Evolutionary conservation across 2,888 invertebrate species (phyloP), one percentile per base, ranked within the genome.

Genomic region (Colletes collaris): DNA sequence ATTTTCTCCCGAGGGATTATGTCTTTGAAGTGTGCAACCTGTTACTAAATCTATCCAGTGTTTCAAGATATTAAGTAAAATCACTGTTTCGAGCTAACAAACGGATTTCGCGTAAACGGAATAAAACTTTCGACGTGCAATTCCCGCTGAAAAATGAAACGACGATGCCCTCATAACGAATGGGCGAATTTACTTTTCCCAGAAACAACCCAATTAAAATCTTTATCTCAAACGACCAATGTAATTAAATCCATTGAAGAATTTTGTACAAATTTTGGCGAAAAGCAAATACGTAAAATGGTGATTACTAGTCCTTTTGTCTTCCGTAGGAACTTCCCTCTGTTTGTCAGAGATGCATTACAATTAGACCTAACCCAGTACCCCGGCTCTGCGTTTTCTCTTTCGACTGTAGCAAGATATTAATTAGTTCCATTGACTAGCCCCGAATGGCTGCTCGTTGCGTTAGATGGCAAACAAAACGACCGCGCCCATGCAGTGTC

Each of bases 1-100:
- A 64, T 59, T 82, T 72, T 83, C 79, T 71, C 76, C 63, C 56
- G 59, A 27, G 59, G 72, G 74, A 79, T 84, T 81, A 81, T 73
- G 81, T 77, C 80, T 83, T 76, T 46, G 44, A 72, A 81, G 79
- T 82, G 65, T 50, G 59, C 72, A 37, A 53, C 60, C 62, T 60
- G 53, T 56, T 58, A 73, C 63, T 58, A 69, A 58, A 53, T 60
- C 56, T 67, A 62, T 70, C 56, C 77, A 77, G 71, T 80, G 77
- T 84, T 76, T 73, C 66, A 59, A 60, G 59, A 72, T 70, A 76
- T 81, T 81, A 75, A 78, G 72, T 37, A 63, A 84, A 71, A 69
- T 81, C 73, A 56, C 70, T 40, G 55, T 62, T 60, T 64, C 67
- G 72, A 16, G 44, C 19, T 27, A 40, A 77, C 52, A 59, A 76